These are phyloP conservation scores for Turnix velox DNA, from an alignment of 2,113 vertebrate genomes.

Conservation along the genomic window DNA sequence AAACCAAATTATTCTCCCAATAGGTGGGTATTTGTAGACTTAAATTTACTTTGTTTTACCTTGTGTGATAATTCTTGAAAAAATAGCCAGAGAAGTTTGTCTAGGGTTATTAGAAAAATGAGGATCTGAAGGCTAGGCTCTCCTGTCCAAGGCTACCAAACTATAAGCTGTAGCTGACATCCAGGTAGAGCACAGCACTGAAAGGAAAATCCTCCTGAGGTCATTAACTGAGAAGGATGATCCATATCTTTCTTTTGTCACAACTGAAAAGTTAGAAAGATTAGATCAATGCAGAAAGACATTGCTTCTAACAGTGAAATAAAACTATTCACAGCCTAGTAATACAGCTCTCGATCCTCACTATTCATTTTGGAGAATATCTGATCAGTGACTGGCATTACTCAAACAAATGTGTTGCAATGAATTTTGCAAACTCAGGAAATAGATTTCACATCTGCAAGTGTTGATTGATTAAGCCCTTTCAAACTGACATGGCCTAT, in stretches of 20 bases:
- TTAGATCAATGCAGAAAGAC: neutral
- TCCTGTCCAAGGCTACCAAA: neutral
- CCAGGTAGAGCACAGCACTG: neutral
- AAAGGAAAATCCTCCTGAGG: neutral
- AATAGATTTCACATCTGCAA: neutral
- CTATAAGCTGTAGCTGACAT: neutral
- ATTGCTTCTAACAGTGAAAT: neutral
- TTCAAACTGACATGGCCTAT: neutral
- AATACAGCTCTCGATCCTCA: neutral
- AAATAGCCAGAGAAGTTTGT: neutral
- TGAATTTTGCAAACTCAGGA: constrained; percentile 35
- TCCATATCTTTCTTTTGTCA: neutral
- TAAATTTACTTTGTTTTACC: neutral
- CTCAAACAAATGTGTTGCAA: neutral
- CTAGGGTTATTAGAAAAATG: neutral
- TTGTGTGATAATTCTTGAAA: neutral
- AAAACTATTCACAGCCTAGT: neutral
- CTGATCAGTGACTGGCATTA: neutral
- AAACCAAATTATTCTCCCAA: neutral
- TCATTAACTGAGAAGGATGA: neutral
- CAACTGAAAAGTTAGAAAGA: neutral
- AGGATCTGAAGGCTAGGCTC: neutral
- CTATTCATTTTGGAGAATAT: neutral
- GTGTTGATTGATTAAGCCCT: neutral
- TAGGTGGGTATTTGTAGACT: neutral